phyloP scores from a whole-genome alignment of 2,797 vertebrate genomes.

The Sebastes hopkinsi region DNA sequence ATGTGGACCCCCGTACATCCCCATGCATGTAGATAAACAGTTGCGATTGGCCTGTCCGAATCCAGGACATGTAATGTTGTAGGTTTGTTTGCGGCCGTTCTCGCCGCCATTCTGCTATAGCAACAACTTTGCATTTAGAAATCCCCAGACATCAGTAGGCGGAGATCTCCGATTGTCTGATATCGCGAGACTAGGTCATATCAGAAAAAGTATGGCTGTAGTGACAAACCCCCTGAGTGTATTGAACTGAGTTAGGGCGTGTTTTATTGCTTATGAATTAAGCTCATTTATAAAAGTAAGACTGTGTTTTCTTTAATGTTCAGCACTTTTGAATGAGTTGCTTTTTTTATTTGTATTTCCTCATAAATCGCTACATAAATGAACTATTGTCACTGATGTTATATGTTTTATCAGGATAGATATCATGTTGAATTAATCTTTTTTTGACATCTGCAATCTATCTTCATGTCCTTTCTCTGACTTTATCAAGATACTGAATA shows the following conservation, averaged over 20 bases:
- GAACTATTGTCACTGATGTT: not conserved
- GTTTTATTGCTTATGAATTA: not conserved
- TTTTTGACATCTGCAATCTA: not conserved
- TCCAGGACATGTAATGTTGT: too few species aligned
- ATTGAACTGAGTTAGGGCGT: not conserved
- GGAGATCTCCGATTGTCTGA: too few species aligned
- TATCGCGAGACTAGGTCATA: too few species aligned
- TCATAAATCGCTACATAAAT: not conserved
- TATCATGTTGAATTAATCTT: not conserved
- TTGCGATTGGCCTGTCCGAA: too few species aligned
- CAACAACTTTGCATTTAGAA: too few species aligned
- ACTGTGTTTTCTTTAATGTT: not conserved
- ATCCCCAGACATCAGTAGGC: too few species aligned
- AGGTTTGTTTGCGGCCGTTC: too few species aligned
- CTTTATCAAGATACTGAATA: not conserved
- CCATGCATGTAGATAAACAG: too few species aligned
- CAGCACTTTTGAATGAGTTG: not conserved
- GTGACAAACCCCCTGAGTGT: not conserved
- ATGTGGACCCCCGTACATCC: too few species aligned
- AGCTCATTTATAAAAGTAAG: not conserved
- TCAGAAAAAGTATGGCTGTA: not conserved
- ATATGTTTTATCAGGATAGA: not conserved
- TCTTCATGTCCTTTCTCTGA: not conserved
- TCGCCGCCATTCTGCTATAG: too few species aligned
- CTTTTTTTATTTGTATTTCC: not conserved